Percentiles rank a stretch among this genome's conserved stretches.
Evolutionary conservation across 2,113 vertebrate species (phyloP).

Genomic region (Stigmatopora argus): DNA sequence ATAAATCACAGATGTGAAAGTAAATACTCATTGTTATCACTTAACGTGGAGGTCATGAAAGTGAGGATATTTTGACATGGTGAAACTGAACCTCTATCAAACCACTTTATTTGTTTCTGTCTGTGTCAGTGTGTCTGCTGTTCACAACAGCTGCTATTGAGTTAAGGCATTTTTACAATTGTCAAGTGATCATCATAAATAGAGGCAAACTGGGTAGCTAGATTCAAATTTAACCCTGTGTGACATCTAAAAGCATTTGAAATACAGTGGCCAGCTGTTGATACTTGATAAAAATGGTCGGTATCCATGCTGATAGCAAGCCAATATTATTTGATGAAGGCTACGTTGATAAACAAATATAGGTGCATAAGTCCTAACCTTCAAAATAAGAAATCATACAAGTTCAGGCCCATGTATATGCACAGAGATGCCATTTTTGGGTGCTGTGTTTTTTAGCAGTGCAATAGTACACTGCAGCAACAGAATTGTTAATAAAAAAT

Average conservation of each 20-base stretch:
- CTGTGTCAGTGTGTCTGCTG: too few species aligned
- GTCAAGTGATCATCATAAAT: too few species aligned
- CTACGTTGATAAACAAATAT: background rate
- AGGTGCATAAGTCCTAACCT: background rate
- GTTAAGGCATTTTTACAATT: too few species aligned
- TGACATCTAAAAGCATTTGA: background rate
- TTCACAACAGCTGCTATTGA: too few species aligned
- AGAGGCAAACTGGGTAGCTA: background rate
- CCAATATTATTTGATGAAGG: background rate
- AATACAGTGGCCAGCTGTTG: background rate
- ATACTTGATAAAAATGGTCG: background rate
- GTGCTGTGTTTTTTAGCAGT: background rate
- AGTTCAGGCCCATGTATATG: too few species aligned
- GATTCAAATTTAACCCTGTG: background rate
- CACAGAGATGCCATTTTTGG: background rate
- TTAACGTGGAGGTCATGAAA: background rate
- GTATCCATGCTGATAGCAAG: background rate
- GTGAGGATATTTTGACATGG: background rate
- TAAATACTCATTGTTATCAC: background rate
- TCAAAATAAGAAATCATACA: background rate
- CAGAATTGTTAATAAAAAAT: background rate
- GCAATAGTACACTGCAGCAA: background rate
- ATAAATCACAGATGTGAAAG: background rate
- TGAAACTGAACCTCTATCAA: background rate
- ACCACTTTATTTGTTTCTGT: too few species aligned